A percentile compares a stretch with the other conserved stretches of the same genome.
Evolutionary conservation across 1,140 invertebrate species (phyloP).

Genomic region (Nasonia vitripennis): DNA sequence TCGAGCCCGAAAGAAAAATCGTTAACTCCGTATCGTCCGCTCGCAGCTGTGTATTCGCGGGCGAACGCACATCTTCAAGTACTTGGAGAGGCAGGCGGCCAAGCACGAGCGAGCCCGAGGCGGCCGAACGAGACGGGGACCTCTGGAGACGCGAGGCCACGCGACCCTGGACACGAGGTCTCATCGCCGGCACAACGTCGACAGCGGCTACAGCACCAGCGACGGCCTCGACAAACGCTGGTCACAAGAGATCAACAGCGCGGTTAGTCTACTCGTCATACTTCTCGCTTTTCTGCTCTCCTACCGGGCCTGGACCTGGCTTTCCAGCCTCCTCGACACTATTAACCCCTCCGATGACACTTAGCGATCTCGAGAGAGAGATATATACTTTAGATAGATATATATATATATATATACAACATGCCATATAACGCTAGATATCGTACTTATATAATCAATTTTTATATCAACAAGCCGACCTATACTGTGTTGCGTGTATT

Average conservation of each 20-base stretch:
- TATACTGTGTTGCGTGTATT: background rate
- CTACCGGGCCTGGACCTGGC: constrained; percentile 8
- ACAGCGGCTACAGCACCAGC: constrained; percentile 90
- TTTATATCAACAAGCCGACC: background rate
- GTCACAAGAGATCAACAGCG: constrained; percentile 84
- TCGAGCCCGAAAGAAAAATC: too few species aligned
- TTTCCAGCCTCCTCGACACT: background rate
- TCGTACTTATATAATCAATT: constrained; percentile 1
- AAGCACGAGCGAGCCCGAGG: constrained; percentile 78
- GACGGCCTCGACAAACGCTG: constrained; percentile 88
- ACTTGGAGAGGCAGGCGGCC: constrained; percentile 90
- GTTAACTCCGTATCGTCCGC: background rate
- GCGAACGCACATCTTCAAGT: constrained; percentile 95
- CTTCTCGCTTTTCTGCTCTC: constrained; percentile 34
- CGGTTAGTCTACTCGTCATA: constrained; percentile 65
- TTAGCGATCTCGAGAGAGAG: background rate
- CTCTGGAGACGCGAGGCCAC: constrained; percentile 75
- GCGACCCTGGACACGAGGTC: constrained; percentile 73
- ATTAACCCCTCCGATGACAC: background rate
- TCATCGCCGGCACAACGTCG: constrained; percentile 83
- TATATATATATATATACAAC: background rate
- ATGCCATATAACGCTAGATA: background rate
- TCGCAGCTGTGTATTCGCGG: constrained; percentile 92
- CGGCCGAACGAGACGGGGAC: constrained; percentile 64
- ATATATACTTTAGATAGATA: background rate